Base-by-base conservation (phyloP, 2,113 vertebrate species). In the Gymnobelideus leadbeateri region DNA sequence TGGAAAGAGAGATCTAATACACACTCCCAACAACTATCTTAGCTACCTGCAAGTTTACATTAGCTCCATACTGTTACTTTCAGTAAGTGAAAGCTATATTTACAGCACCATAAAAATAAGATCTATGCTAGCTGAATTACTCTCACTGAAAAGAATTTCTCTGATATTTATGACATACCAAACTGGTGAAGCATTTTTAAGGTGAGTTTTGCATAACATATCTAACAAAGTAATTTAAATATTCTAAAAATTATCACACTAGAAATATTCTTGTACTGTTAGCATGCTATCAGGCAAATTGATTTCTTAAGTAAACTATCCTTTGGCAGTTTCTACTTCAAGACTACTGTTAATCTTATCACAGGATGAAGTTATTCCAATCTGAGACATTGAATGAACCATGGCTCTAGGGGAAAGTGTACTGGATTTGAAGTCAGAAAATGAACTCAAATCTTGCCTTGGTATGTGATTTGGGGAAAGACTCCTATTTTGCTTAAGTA, bases 61-160 rank as follows among this genome's bases (percentile, higher is more conserved):
- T 96, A 97, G 24, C 91, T 97, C 97, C 96, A 98, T 96, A 94
- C 23, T 94, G 91, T 84, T 97, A 89, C 54, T 97, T 97, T 97
- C 94, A 96, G 47, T 97, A 97, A 95, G 11, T 55, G 51, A 96
- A 97, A 97, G 92, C 95, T 91, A 93, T 0, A 2, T 95, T 12
- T 0, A 49, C 90, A 26, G 3, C 49, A 95, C 50, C 77, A 97
- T 94, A 97, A 96, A 98, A 98, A 97, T 97, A 96, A 93, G 95
- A 98, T 97, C 97, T 95, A 94, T 95, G 84, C 90, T 95, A 92
- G 53, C 51, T 96, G 96, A 96, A 96, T 90, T 91, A 97, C 43
- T 24, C 89, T 55, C 93, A 91, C 89, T 96, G 50, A 93, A 96
- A 97, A 37, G 51, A 2, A 92, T 94, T 94, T 94, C 89, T 96